Evolutionary conservation across 2,888 invertebrate species (phyloP).

Genomic region (Troides oblongomaculatus): DNA sequence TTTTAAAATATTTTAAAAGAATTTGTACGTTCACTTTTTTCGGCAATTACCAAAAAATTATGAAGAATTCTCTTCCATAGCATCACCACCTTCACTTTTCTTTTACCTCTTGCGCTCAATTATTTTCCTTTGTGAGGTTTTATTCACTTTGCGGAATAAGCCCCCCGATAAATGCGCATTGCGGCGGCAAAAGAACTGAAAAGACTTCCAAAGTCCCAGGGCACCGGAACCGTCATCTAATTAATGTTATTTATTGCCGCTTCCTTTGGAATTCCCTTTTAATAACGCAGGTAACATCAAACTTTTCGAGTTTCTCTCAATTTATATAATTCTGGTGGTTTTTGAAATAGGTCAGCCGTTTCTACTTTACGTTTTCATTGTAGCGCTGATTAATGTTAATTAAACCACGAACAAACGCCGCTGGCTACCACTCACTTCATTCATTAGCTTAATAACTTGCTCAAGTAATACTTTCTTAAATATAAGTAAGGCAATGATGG

Average conservation of each 20-base stretch:
- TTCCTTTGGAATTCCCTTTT: slow-evolving; percentile 20
- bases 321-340: slow-evolving; percentile 19
- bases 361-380: slow-evolving; percentile 18
- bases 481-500: background rate
- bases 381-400: slow-evolving; percentile 19
- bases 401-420: slow-evolving; percentile 20
- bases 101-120: slow-evolving; percentile 8
- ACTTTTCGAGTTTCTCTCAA: slow-evolving; percentile 21
- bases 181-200: slow-evolving; percentile 24
- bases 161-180: slow-evolving; percentile 26
- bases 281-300: slow-evolving; percentile 23
- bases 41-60: background rate
- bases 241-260: slow-evolving; percentile 27
- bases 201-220: slow-evolving; percentile 21
- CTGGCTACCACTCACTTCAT: slow-evolving; percentile 5
- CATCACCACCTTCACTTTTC: slow-evolving; percentile 2
- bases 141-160: slow-evolving; percentile 21
- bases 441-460: slow-evolving; percentile 16
- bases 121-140: slow-evolving; percentile 16
- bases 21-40: background rate
- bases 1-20: background rate
- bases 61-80: background rate
- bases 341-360: slow-evolving; percentile 21
- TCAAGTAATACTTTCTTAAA: slow-evolving; percentile 7
- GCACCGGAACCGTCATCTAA: slow-evolving; percentile 23